A percentile compares a stretch with the other conserved stretches of the same genome.
Conservation (phyloP, 2,113 vertebrate species). For the Australoheros scitulus region DNA sequence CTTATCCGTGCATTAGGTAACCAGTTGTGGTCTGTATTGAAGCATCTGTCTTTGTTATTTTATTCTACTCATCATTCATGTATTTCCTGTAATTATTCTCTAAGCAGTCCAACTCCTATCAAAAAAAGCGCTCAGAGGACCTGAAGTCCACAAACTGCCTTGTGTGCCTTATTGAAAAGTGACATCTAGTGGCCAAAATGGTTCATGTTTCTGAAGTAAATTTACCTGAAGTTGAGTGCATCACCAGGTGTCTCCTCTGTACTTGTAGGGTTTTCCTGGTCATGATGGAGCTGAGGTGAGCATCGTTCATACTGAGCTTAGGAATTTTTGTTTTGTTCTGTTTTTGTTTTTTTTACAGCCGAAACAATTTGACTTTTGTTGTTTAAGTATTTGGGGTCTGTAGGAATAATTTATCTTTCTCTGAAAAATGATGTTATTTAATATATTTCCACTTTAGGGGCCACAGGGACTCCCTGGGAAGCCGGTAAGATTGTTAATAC, state of each 20-base stretch:
- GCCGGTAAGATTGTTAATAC: conserved; percentile 75
- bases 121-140: background rate
- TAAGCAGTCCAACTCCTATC: background rate
- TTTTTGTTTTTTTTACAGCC: background rate
- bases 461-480: conserved; percentile 83
- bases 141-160: background rate
- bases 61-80: background rate
- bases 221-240: background rate
- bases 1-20: background rate
- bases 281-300: conserved; percentile 83
- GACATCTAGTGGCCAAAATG: conserved; percentile 66
- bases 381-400: background rate
- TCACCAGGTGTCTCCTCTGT: conserved; percentile 13
- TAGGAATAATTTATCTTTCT: background rate
- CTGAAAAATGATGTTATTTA: background rate
- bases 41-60: conserved; percentile 6
- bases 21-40: background rate
- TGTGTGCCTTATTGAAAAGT: conserved; percentile 33
- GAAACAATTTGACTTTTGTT: background rate
- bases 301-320: conserved; percentile 11
- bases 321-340: background rate
- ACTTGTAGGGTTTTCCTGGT: conserved; percentile 82
- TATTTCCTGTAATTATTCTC: background rate
- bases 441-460: conserved; percentile 78
- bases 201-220: background rate